Base-by-base conservation (phyloP, 2,797 vertebrate species). In the Nothura maculosa region DNA sequence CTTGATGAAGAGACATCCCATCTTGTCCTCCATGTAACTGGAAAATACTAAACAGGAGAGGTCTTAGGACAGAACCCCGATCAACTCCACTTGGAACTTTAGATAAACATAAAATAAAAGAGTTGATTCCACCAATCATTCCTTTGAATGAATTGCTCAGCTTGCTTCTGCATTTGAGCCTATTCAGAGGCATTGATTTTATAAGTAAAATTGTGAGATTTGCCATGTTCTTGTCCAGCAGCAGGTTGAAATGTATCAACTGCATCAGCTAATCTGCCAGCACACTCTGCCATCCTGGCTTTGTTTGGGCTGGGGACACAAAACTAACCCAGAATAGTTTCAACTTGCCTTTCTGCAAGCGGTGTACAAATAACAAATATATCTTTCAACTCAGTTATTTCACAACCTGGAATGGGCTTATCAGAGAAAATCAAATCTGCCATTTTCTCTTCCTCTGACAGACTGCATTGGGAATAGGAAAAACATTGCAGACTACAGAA, bases 281-380 rank as follows among this genome's bases (percentile, higher is more conserved):
- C n/a, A 75, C 67, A 54, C 30, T 30, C 34, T 85, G 52, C n/a
- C 52, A 70, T 27, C 48, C 21, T 16, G 34, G 20, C 20, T 82
- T 58, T 82, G 34, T 42, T 79, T 47, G 61, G 22, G 4, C 2
- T 75, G 60, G 30, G 63, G 63, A 70, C 47, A 67, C 24, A 79
- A 85, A 79, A 28, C 34, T 63, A 48, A 58, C 52, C 43, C 30
- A 20, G 66, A 54, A 47, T 18, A 48, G 17, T 63, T 82, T 34
- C 42, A 70, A 14, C n/a, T 63, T 58, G 32, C 48, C 32, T 30
- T n/a, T 62, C 76, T 43, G 30, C 32, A 50, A 43, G 47, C 12
- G 6, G 32, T 3, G 6, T 27, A 15, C 0, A 1, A 30, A 21
- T 1, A 0, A 15, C 0, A 1, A 30, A 21, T 1, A 0, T 30